Evolutionary conservation across 2,113 vertebrate genomes (phyloP).

Genomic region (Microcebus murinus): DNA sequence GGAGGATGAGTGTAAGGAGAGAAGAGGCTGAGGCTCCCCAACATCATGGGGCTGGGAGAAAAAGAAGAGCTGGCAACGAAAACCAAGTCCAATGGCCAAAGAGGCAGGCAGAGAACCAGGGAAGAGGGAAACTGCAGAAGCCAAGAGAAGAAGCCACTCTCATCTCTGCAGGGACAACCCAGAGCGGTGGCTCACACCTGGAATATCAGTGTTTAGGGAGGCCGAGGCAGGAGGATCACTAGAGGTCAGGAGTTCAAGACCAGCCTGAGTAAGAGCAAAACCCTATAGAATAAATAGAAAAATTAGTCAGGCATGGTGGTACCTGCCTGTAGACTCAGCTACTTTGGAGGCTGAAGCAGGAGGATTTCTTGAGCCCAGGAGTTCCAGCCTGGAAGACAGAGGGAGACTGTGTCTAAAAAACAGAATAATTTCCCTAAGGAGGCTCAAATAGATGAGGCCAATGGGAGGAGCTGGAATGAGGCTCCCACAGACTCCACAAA

Average conservation of each 20-base stretch:
- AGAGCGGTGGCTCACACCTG: background rate
- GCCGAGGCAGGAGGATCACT: background rate
- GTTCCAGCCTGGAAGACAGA: background rate
- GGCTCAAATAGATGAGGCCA: background rate
- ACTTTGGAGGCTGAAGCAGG: background rate
- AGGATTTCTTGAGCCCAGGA: background rate
- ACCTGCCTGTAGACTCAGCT: background rate
- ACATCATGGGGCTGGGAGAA: background rate
- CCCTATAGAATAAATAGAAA: background rate
- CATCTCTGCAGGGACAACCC: too few species aligned
- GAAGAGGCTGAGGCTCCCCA: background rate
- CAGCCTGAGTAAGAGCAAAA: background rate
- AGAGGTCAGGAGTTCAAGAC: background rate
- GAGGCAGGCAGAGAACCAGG: background rate
- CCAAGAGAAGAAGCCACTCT: too few species aligned
- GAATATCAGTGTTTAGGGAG: background rate
- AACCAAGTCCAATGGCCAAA: background rate
- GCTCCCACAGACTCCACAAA: background rate
- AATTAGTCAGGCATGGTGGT: background rate
- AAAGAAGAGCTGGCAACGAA: background rate
- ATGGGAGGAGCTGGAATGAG: background rate
- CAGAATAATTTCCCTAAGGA: background rate
- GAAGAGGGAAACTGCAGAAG: background rate
- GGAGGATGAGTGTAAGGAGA: background rate
- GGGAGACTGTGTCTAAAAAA: background rate